Evolutionary conservation across 1,140 invertebrate genomes (phyloP).

Genomic region (Cydia amplana): DNA sequence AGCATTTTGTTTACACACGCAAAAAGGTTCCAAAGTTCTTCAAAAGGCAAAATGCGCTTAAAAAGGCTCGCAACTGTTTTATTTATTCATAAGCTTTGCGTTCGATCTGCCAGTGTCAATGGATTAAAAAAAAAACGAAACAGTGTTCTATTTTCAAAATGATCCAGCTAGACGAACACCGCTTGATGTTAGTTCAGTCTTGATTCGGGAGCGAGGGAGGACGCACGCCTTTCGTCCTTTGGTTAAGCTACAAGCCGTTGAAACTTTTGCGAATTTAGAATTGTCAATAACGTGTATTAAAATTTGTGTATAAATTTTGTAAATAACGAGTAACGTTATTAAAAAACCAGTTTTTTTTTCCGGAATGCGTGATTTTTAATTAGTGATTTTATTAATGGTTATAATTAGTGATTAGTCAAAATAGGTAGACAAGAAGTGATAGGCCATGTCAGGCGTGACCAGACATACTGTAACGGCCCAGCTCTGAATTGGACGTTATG

Average conservation of each 20-base stretch:
- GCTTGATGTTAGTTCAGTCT: slow-evolving; percentile 17
- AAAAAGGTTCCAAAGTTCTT: not conserved
- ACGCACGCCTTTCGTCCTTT: not conserved
- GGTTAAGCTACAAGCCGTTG: not conserved
- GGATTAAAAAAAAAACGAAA: not conserved
- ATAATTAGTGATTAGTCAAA: slow-evolving; percentile 47
- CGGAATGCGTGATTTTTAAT: slow-evolving; percentile 39
- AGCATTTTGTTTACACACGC: not conserved
- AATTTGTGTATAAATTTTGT: not conserved
- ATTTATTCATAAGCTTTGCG: not conserved
- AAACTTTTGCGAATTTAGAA: slow-evolving; percentile 24
- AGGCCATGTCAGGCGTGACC: slow-evolving; percentile 42
- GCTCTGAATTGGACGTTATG: slow-evolving; percentile 72
- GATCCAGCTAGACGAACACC: not conserved
- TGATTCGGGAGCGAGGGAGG: not conserved
- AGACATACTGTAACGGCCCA: slow-evolving; percentile 50
- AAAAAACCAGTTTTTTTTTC: not conserved
- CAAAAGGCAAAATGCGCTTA: not conserved
- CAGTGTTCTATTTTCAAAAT: slow-evolving; percentile 16
- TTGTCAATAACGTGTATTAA: not conserved
- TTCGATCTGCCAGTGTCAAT: not conserved
- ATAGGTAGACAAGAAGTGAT: slow-evolving; percentile 56
- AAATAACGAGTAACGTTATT: not conserved
- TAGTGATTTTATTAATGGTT: slow-evolving; percentile 40
- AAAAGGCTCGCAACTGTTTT: not conserved